phyloP scores from a whole-genome alignment of 2,113 vertebrate genomes.

The Pionites leucogaster region DNA sequence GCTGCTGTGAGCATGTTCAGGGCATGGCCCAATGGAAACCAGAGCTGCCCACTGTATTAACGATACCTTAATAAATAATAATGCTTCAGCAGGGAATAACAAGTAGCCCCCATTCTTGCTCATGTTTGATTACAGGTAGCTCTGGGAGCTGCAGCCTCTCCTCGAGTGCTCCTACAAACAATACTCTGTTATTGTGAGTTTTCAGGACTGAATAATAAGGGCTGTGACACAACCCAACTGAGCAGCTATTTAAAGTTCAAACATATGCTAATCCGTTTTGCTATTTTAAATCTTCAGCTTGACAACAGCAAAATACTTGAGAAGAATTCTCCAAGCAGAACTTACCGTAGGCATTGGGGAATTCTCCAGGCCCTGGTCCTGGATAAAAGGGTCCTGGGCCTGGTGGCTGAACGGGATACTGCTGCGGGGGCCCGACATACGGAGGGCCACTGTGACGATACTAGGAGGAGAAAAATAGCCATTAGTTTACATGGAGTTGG shows the following conservation, averaged over 20 bases:
- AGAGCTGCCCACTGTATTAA: background rate
- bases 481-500: background rate
- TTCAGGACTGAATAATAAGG: background rate
- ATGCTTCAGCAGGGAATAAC: background rate
- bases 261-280: background rate
- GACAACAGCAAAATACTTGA: background rate
- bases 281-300: background rate
- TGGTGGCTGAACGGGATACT: conserved; percentile 93
- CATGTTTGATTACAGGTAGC: background rate
- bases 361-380: conserved; percentile 94
- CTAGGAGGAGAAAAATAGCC: conserved; percentile 63
- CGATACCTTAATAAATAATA: background rate
- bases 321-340: background rate
- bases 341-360: conserved; percentile 92
- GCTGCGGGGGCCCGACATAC: conserved; percentile 91
- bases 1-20: background rate
- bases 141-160: background rate
- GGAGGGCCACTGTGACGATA: conserved; percentile 91
- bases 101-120: background rate
- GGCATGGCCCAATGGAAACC: background rate
- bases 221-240: background rate
- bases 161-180: background rate
- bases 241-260: conserved; percentile 6
- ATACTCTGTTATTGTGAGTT: background rate
- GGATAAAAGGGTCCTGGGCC: conserved; percentile 93